These are phyloP conservation scores for Mus spicilegus DNA, from an alignment of 2,113 vertebrate species.

Conservation along the genomic window DNA sequence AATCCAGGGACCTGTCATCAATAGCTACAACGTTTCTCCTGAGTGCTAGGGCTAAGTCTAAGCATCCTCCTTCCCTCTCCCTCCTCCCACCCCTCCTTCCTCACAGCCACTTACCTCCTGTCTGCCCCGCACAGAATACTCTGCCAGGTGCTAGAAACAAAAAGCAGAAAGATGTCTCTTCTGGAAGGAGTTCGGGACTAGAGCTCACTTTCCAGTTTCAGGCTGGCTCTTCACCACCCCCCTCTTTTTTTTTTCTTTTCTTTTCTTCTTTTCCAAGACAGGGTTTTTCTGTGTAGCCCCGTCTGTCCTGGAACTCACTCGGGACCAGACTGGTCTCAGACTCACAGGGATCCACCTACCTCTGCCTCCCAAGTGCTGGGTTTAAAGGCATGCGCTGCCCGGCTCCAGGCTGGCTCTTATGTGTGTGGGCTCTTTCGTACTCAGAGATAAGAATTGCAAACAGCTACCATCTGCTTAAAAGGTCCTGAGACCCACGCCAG, in stretches of 20 bases:
- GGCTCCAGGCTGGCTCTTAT: neutral
- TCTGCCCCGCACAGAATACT: neutral
- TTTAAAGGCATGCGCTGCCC: neutral
- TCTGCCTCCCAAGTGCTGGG: neutral
- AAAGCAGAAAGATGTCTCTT: neutral
- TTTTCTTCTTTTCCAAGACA: neutral
- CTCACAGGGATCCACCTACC: neutral
- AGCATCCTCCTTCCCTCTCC: neutral
- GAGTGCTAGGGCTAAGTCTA: neutral
- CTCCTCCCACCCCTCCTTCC: neutral
- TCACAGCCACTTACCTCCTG: neutral
- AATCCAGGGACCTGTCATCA: neutral
- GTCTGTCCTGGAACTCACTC: neutral
- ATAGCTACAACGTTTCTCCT: neutral
- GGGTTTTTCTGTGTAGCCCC: neutral
- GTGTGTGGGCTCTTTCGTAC: neutral
- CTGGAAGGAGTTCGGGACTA: neutral
- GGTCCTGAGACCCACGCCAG: neutral
- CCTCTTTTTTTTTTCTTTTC: neutral
- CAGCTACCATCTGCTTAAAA: neutral
- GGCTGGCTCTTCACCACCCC: neutral
- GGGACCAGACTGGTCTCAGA: neutral
- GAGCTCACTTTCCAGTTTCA: neutral
- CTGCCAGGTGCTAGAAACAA: neutral
- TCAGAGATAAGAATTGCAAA: neutral